phyloP scores from a whole-genome alignment of 2,888 invertebrate species.

The Zelleria hepariella region DNA sequence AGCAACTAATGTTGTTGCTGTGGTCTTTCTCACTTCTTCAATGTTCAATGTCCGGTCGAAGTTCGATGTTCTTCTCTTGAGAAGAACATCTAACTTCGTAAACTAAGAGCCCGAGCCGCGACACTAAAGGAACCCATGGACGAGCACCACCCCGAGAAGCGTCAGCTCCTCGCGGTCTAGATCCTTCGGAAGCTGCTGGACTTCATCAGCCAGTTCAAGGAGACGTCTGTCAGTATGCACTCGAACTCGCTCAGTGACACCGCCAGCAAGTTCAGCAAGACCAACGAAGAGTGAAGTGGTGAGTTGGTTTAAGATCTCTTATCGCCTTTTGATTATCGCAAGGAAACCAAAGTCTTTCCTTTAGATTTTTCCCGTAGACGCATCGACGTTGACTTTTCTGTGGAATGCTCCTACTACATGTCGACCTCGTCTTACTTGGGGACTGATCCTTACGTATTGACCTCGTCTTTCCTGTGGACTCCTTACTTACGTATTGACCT shows the following conservation, averaged over 20 bases:
- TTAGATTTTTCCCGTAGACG: no score
- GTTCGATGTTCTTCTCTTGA: no score
- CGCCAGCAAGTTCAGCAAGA: slow-evolving; percentile 56
- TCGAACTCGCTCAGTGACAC: slow-evolving; percentile 56
- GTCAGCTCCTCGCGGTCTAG: slow-evolving; percentile 57
- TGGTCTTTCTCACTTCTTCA: no score
- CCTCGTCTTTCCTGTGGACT: no score
- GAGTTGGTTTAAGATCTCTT: slow-evolving; percentile 11
- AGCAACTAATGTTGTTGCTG: no score
- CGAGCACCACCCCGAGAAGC: slow-evolving; percentile 60
- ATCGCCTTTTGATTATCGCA: neutral
- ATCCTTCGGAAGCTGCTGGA: slow-evolving; percentile 63
- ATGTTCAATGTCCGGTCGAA: no score
- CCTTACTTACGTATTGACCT: no score
- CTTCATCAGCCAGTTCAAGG: slow-evolving; percentile 64
- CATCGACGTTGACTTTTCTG: no score
- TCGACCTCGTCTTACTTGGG: no score
- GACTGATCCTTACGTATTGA: no score
- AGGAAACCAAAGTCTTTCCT: no score
- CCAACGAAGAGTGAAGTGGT: slow-evolving; percentile 53
- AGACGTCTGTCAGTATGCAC: slow-evolving; percentile 52
- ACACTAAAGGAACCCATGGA: slow-evolving; percentile 57
- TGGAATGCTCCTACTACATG: no score
- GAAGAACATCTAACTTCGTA: slow-evolving; percentile 56
- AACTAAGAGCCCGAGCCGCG: slow-evolving; percentile 56